Base-by-base conservation (phyloP, 2,888 invertebrate genomes). In the Ormyrus thymus region DNA sequence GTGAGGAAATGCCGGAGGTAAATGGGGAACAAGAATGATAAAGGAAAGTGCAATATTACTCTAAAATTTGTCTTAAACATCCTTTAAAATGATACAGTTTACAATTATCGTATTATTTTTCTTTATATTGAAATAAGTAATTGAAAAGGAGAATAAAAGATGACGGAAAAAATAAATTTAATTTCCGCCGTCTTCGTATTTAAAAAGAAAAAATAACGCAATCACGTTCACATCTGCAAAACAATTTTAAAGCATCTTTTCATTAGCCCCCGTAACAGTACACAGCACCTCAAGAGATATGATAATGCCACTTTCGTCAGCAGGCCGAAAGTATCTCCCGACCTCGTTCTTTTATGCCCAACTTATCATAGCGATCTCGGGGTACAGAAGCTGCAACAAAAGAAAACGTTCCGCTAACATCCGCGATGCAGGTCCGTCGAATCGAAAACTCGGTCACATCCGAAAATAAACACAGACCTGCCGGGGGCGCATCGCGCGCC, bases 261-360 rank as follows among this genome's bases (percentile, higher is more conserved):
- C 46, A 9, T 10, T 9, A 10, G 58, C 50, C 45, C 50, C 45
- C 9, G 9, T 78, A 72, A 68, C 78, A 43, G 69, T 78, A 78
- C 51, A 48, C 10, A 43, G 51, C 58, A 3, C n/a, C n/a, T 11
- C 4, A 46, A 45, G 68, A 62, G 56, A 73, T 58, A 78, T 69
- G 73, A 62, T 61, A 73, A 74, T 69, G 78, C 53, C 73, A 74
- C 58, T 78, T 78, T 73, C 62, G 43, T 70, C 74, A 50, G 68
- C 29, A 29, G 5, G 56, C 56, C 62, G 48, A 74, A 78, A 74
- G 70, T 66, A 58, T 65, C 59, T 74, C 70, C 65, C 55, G 78
- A 45, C 78, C 78, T 46, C 65, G 7, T 79, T 74, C 66, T 61
- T 58, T 50, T 45, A 43, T 78, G 43, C 4, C 29, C 43, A 29